Percentiles rank a stretch among this genome's conserved stretches.
Evolutionary conservation across 1,140 invertebrate species (phyloP).

Genomic region (Metopolophium dirhodum): DNA sequence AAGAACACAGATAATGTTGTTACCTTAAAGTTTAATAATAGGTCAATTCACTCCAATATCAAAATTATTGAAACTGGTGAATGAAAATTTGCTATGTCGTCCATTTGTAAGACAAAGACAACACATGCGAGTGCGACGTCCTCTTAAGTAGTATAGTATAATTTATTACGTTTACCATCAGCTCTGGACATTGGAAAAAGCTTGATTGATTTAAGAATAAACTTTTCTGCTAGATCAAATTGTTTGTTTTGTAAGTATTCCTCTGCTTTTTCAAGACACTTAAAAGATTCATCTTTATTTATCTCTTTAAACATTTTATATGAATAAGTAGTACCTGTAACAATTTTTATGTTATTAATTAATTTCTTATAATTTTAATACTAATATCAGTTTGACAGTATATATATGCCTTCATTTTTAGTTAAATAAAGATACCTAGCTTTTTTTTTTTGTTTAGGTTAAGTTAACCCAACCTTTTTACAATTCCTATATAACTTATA

Average conservation of each 20-base stretch:
- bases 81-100: too few relatives aligned
- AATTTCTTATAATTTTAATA: neutral
- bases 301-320: constrained; percentile 76
- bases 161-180: constrained; percentile 70
- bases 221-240: constrained; percentile 85
- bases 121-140: too few relatives aligned
- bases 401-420: neutral
- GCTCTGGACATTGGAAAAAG: constrained; percentile 83
- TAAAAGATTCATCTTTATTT: constrained; percentile 92
- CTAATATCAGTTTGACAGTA: neutral
- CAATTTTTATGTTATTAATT: neutral
- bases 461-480: neutral
- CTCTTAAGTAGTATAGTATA: neutral
- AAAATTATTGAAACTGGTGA: too few relatives aligned
- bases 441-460: neutral
- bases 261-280: constrained; percentile 85
- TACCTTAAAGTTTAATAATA: too few relatives aligned
- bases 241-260: constrained; percentile 77
- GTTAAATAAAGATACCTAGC: neutral
- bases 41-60: too few relatives aligned
- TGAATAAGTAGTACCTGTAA: constrained; percentile 29
- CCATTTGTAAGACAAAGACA: too few relatives aligned
- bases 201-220: constrained; percentile 83
- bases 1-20: too few relatives aligned
- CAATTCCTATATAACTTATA: neutral